A percentile compares a stretch with the other conserved stretches of the same genome.
Evolutionary conservation across 2,113 vertebrate genomes (phyloP).

Genomic region (Balaenoptera acutorostrata): DNA sequence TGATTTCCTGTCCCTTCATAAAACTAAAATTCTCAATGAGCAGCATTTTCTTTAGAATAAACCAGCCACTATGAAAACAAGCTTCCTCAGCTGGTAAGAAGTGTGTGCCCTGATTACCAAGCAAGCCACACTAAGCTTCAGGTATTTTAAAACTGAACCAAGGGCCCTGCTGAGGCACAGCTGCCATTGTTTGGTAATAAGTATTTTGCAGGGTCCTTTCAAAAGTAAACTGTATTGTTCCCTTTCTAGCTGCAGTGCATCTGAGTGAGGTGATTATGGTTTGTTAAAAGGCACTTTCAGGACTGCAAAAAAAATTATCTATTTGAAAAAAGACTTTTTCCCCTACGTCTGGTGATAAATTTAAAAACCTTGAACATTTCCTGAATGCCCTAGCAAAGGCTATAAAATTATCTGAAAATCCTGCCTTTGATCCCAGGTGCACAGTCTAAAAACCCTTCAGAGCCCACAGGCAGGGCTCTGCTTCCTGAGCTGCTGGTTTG

Average conservation of each 20-base stretch:
- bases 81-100: constrained; percentile 26
- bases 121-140: background rate
- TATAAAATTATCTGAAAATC: constrained; percentile 54
- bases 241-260: constrained; percentile 53
- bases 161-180: constrained; percentile 17
- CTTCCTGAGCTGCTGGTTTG: constrained; percentile 47
- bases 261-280: constrained; percentile 60
- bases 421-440: constrained; percentile 64
- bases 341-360: constrained; percentile 39
- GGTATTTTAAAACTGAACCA: constrained; percentile 31
- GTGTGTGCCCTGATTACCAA: constrained; percentile 54
- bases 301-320: constrained; percentile 46
- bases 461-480: background rate
- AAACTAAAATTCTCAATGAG: constrained; percentile 56
- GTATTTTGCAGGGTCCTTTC: constrained; percentile 62
- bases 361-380: constrained; percentile 53
- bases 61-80: constrained; percentile 32
- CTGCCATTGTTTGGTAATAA: constrained; percentile 54
- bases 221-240: constrained; percentile 62
- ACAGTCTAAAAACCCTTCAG: constrained; percentile 11
- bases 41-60: constrained; percentile 33
- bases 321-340: constrained; percentile 8
- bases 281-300: constrained; percentile 57
- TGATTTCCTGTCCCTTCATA: constrained; percentile 31
- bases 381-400: constrained; percentile 17